phyloP scores from a whole-genome alignment of 2,797 vertebrate species.

The Coendou prehensilis region DNA sequence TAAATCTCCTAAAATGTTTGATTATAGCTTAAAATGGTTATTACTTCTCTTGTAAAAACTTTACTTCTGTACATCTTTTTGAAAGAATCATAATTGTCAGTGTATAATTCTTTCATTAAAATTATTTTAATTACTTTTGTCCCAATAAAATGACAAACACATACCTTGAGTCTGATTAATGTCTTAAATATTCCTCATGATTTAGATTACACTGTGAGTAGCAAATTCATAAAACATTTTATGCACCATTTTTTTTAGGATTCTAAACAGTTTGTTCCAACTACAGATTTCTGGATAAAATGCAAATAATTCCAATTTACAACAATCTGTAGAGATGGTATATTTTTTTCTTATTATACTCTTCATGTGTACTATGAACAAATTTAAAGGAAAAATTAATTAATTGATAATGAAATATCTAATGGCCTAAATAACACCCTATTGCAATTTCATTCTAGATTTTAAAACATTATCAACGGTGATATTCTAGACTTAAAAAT shows the following conservation, averaged over 20 bases:
- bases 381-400: conserved; percentile 74
- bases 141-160: conserved; percentile 85
- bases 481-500: background rate
- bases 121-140: conserved; percentile 74
- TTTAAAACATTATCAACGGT: background rate
- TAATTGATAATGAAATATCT: conserved; percentile 62
- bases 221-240: conserved; percentile 83
- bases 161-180: conserved; percentile 82
- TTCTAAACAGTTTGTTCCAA: conserved; percentile 78
- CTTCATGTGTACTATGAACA: conserved; percentile 62
- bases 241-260: conserved; percentile 81
- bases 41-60: conserved; percentile 69
- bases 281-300: conserved; percentile 75
- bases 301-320: conserved; percentile 79
- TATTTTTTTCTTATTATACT: conserved; percentile 68
- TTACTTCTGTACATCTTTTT: conserved; percentile 71
- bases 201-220: conserved; percentile 83
- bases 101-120: conserved; percentile 78
- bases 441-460: background rate
- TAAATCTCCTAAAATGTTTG: conserved; percentile 55
- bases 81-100: background rate
- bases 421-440: conserved; percentile 60
- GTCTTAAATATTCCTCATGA: conserved; percentile 83
- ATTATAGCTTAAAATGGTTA: conserved; percentile 64
- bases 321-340: conserved; percentile 65